Evolutionary conservation across 2,888 invertebrate genomes (phyloP), one percentile per base, ranked within the genome.

Genomic region (Cheilosia urbana): DNA sequence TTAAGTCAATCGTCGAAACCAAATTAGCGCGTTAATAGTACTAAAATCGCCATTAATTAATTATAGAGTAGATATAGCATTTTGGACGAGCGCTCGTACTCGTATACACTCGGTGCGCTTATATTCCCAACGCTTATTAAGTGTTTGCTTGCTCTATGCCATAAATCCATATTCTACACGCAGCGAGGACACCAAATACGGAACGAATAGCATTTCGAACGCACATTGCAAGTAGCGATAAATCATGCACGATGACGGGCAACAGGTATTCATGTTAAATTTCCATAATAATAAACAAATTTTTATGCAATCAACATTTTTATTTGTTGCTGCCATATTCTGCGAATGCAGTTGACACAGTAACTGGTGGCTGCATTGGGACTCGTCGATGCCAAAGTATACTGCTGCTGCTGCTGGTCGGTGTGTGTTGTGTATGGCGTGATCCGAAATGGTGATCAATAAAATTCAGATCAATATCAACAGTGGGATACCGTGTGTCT

Each of bases 261-360:
- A 85, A 85, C 85, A 85, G 71, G 87, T 87, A 87, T 66, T 88
- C 87, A 87, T 88, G 88, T 89, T 88, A 89, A 89, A 90, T 90
- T 90, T 90, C 90, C 90, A 90, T 91, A 90, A 89, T 90, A 91
- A 90, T 90, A 91, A 90, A 91, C 90, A 91, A 91, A 91, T 91
- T 85, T 85, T 85, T 85, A 85, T 85, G 85, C 85, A 85, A 85
- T 85, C 85, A 77, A 81, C 85, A 85, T 85, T 85, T 85, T 81
- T 75, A 84, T 83, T 71, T 85, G 81, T 76, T 81, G 85, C 81
- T 65, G 69, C 80, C 84, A 80, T 80, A 84, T 75, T 80, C 69
- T 37, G 37, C 47, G 72, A 77, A 71, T 55, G 85, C 30, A 9
- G 68, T 66, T 85, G 81, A 72, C 85, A 76, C 76, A 80, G 84